Evolutionary conservation across 2,113 vertebrate species (phyloP).

Genomic region (Chaetura pelagica): DNA sequence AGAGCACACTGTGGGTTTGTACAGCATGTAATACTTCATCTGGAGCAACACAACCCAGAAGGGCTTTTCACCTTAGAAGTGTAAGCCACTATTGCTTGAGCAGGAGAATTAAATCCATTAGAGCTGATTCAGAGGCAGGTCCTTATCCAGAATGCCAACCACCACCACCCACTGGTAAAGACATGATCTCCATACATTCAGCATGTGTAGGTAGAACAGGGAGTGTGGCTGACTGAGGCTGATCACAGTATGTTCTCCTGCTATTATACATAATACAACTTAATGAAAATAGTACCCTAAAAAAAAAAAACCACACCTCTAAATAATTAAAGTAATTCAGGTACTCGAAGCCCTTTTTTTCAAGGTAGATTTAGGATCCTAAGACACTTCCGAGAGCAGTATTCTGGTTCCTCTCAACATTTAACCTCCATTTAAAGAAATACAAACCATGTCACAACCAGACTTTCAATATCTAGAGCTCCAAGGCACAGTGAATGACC

Average conservation of each 20-base stretch:
- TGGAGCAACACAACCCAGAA: slow-evolving; percentile 6
- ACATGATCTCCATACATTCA: neutral
- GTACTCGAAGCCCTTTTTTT: neutral
- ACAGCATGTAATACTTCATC: neutral
- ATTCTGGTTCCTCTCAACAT: neutral
- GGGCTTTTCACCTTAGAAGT: neutral
- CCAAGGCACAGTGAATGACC: neutral
- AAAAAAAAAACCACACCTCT: neutral
- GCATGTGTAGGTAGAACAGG: neutral
- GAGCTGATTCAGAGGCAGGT: slow-evolving; percentile 26
- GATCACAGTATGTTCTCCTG: neutral
- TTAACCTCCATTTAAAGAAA: neutral
- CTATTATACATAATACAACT: neutral
- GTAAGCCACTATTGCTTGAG: neutral
- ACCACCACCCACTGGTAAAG: neutral
- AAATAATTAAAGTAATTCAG: neutral
- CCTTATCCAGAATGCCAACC: neutral
- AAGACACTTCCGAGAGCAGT: neutral
- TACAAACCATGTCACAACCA: neutral
- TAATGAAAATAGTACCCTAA: neutral
- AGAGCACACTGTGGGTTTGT: neutral
- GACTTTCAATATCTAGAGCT: neutral
- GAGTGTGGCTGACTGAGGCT: neutral
- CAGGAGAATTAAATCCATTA: neutral
- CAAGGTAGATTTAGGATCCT: neutral